Evolutionary conservation across 2,797 vertebrate genomes (phyloP).

Genomic region (Sebastes vulpes): DNA sequence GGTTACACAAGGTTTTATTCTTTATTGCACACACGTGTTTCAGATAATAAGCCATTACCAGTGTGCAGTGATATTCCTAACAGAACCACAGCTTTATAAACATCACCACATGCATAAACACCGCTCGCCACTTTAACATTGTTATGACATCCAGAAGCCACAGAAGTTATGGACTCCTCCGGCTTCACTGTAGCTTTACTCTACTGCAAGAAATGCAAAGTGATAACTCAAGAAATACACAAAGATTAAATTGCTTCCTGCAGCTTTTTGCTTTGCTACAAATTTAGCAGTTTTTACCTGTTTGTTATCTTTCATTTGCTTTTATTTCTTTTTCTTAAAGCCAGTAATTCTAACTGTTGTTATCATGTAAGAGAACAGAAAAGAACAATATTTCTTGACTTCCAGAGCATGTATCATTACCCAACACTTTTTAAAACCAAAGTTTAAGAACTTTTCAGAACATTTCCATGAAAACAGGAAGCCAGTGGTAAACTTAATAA

Average conservation of each 20-base stretch:
- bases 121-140: constrained; percentile 16
- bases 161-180: constrained; percentile 18
- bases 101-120: constrained; percentile 44
- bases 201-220: background rate
- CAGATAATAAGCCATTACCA: constrained; percentile 17
- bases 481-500: background rate
- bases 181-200: background rate
- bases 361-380: background rate
- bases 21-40: constrained; percentile 20
- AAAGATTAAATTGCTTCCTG: background rate
- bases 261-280: background rate
- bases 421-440: background rate
- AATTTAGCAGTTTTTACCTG: background rate
- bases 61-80: constrained; percentile 10
- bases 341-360: background rate
- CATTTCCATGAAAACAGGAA: background rate
- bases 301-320: background rate
- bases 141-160: constrained; percentile 45
- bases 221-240: background rate
- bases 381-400: background rate
- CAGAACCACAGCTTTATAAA: constrained; percentile 45
- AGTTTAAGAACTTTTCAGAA: background rate
- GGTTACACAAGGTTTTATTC: background rate
- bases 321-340: background rate
- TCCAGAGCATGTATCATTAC: background rate